Evolutionary conservation across 1,140 invertebrate genomes (phyloP), one percentile per base, ranked within the genome.

Genomic region (Drosophila ananassae): DNA sequence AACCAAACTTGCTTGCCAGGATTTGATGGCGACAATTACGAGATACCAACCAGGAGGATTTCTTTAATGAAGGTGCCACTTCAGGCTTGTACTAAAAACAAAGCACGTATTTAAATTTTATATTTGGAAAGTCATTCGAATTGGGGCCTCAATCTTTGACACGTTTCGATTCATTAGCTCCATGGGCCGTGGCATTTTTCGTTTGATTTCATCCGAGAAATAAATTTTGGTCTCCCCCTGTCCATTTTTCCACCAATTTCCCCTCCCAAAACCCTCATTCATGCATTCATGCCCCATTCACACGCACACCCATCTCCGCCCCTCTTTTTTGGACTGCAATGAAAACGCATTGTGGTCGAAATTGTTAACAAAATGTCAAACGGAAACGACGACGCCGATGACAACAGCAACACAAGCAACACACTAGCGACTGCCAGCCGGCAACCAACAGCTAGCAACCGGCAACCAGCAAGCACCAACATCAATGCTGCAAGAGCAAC

Each of bases 301-400:
- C 79, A 83, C 75, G 71, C 75, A 79, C 54, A 41, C 30, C 21
- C 41, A 22, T 28, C 17, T 22, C 24, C 47, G 24, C n/a, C 39
- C 39, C 30, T 24, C 47, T 25, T 32, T 58, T 68, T 67, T 61
- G 57, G 44, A 50, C 13, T 67, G 83, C 83, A 83, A 71, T 89
- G 83, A 89, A 87, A 89, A 89, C 83, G 83, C 83, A 89, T 89
- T 89, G 83, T 89, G 83, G 83, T 89, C 83, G 83, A 89, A 89
- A 89, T 89, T 89, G 83, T 89, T 89, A 89, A 89, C 83, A 83
- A 89, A 89, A 89, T 89, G 83, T 89, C 83, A 89, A 89, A 89
- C 83, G 83, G 83, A 89, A 89, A 77, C 82, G 56, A 58, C 57
- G 72, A 62, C 63, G 57, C 39, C 63, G 52, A 62, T 62, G 76